phyloP scores from a whole-genome alignment of 2,113 vertebrate species.

The Argyrosomus japonicus region DNA sequence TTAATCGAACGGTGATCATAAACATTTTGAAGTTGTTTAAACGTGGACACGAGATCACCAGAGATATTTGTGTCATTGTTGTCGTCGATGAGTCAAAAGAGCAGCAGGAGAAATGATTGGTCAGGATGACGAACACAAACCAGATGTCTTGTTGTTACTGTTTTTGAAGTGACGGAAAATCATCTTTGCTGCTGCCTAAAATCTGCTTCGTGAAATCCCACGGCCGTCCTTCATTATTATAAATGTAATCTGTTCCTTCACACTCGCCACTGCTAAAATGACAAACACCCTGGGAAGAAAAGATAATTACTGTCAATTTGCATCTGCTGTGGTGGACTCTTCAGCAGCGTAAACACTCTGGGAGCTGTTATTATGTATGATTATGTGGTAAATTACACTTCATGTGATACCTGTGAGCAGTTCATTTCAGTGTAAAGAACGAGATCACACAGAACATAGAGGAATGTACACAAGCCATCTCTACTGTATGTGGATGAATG shows the following conservation, averaged over 20 bases:
- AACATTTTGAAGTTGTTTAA: conserved; percentile 1
- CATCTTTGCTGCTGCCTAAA: not conserved
- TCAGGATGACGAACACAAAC: not conserved
- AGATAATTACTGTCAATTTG: conserved; percentile 56
- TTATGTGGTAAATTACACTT: conserved; percentile 22
- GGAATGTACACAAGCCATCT: not conserved
- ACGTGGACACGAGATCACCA: not conserved
- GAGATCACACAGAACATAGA: not conserved
- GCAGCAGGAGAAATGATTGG: too few species aligned
- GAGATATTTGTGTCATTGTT: not conserved
- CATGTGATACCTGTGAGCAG: conserved; percentile 11
- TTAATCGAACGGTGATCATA: not conserved
- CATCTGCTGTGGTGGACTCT: conserved; percentile 38
- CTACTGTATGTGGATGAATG: not conserved
- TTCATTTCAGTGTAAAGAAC: conserved; percentile 19
- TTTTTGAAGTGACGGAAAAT: conserved; percentile 9
- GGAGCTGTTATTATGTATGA: conserved; percentile 18
- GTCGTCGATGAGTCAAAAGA: not conserved
- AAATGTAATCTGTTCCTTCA: conserved; percentile 19
- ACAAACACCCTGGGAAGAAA: conserved; percentile 44
- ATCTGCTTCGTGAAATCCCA: not conserved
- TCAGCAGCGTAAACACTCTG: conserved; percentile 16
- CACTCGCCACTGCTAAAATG: conserved; percentile 14
- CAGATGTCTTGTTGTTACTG: not conserved
- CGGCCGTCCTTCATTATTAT: conserved; percentile 26